Conservation (phyloP, 2,888 invertebrate species). For the Lycia hirtaria region DNA sequence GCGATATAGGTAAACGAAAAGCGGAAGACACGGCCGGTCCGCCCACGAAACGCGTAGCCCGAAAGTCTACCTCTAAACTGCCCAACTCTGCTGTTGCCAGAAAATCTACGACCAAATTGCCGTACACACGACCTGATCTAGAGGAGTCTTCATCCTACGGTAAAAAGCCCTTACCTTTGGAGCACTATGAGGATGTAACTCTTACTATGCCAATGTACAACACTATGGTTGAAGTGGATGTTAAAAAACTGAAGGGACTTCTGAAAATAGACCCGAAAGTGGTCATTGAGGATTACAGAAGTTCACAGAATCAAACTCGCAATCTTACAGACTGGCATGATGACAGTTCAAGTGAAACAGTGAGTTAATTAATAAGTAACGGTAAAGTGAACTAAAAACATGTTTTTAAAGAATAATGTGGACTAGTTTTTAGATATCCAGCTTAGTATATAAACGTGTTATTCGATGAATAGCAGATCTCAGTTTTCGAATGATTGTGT, state of each 20-base stretch:
- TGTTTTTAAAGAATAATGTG: too few species aligned
- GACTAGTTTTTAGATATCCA: too few species aligned
- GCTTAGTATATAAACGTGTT: too few species aligned
- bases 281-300: conserved; percentile 64
- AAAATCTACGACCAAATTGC: conserved; percentile 83
- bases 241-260: conserved; percentile 79
- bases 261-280: conserved; percentile 82
- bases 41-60: conserved; percentile 53
- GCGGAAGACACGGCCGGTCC: conserved; percentile 19
- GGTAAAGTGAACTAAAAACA: not conserved
- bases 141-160: conserved; percentile 81
- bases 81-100: conserved; percentile 60
- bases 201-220: conserved; percentile 83
- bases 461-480: too few species aligned
- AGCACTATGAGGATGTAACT: conserved; percentile 71
- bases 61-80: conserved; percentile 68
- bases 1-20: conserved; percentile 35
- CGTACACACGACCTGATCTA: conserved; percentile 41
- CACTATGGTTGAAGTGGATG: conserved; percentile 71
- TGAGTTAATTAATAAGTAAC: conserved; percentile 4
- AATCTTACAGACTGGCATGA: not conserved
- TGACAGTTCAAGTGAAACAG: not conserved
- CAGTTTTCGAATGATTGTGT: too few species aligned
- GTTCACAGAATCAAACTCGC: not conserved
- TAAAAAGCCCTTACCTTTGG: conserved; percentile 60